Percentiles rank a stretch among this genome's conserved stretches.
phyloP scores from a whole-genome alignment of 2,888 invertebrate species.

The Ormyrus rosae region DNA sequence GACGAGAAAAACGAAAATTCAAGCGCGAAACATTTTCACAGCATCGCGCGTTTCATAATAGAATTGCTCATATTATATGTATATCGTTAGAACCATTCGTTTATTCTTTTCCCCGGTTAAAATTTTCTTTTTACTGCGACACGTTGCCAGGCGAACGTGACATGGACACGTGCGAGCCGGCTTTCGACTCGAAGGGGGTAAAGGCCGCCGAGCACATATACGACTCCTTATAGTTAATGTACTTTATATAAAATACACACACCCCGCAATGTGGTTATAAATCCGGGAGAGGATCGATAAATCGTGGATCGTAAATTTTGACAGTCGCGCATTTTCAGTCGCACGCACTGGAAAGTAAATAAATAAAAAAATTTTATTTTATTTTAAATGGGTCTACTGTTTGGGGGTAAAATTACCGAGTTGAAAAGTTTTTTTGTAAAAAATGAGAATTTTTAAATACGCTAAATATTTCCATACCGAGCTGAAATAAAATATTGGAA shows the following conservation, averaged over 20 bases:
- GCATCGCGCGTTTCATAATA: not conserved
- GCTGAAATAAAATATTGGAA: too few relatives aligned
- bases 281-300: too few relatives aligned
- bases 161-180: slow-evolving; percentile 46
- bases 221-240: slow-evolving; percentile 26
- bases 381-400: too few relatives aligned
- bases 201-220: slow-evolving; percentile 23
- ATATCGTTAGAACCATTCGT: slow-evolving; percentile 8
- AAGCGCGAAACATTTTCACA: not conserved
- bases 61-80: not conserved
- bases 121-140: slow-evolving; percentile 42
- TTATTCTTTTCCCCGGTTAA: slow-evolving; percentile 31
- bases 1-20: not conserved
- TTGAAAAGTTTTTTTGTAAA: too few relatives aligned
- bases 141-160: slow-evolving; percentile 32
- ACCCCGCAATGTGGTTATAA: too few relatives aligned
- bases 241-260: slow-evolving; percentile 19
- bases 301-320: too few relatives aligned
- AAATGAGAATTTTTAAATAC: too few relatives aligned
- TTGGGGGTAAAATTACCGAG: too few relatives aligned
- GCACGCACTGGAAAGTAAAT: too few relatives aligned
- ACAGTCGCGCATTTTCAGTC: too few relatives aligned
- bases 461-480: too few relatives aligned
- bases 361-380: too few relatives aligned
- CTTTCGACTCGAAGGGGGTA: slow-evolving; percentile 30